These are phyloP conservation scores for Blastobasis adustella DNA, from an alignment of 2,888 invertebrate species.

Conservation along the genomic window DNA sequence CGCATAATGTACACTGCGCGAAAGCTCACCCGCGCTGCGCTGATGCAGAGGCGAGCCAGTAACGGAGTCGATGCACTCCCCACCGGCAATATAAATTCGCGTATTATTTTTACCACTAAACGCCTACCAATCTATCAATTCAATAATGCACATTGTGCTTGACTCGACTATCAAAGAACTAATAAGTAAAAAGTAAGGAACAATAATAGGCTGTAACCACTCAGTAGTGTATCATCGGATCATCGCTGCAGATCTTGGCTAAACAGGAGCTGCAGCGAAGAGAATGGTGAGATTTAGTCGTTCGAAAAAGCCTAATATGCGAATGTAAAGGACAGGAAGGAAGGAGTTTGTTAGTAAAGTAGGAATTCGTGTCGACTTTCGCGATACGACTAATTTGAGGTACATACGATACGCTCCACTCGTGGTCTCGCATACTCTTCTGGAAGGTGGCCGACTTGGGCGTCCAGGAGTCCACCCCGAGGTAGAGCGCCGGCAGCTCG, in stretches of 20 bases:
- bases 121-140: no score
- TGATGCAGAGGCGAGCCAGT: conserved; percentile 25
- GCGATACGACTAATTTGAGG: conserved; percentile 10
- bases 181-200: not conserved
- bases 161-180: no score
- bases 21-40: conserved; percentile 29
- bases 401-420: conserved; percentile 76
- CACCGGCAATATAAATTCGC: conserved; percentile 12
- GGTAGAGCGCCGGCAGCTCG: conserved; percentile 80
- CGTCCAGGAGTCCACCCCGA: conserved; percentile 83
- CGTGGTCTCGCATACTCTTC: conserved; percentile 73
- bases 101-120: no score
- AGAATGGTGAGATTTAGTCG: no score
- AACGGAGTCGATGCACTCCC: conserved; percentile 41
- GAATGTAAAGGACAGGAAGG: conserved; percentile 2
- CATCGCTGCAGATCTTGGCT: no score
- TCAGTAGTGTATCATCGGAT: not conserved
- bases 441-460: conserved; percentile 79
- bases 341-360: conserved; percentile 34
- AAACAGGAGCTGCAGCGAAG: no score
- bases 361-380: conserved; percentile 6
- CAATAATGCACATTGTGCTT: no score
- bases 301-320: no score
- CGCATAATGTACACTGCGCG: conserved; percentile 21
- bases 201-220: conserved; percentile 1